Percentiles rank a stretch among this genome's conserved stretches.
Conservation (phyloP, 2,888 invertebrate species). For the Seira musarum region DNA sequence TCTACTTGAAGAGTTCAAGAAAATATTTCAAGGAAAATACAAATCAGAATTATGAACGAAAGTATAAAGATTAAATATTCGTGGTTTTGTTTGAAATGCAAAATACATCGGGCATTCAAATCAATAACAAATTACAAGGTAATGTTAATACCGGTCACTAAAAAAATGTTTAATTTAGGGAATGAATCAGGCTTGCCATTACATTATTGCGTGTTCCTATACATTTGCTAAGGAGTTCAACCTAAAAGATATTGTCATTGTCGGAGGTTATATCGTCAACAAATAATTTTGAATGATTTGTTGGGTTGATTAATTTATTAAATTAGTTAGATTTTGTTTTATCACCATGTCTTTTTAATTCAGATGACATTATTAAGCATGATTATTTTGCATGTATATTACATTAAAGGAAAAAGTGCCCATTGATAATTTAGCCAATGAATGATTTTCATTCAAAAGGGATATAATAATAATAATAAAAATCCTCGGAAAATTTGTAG, state of each 20-base stretch:
- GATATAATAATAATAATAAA: neutral
- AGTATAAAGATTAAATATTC: too few species aligned
- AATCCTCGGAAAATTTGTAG: neutral
- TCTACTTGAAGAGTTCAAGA: neutral
- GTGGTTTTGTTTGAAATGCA: too few species aligned
- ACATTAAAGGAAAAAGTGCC: neutral
- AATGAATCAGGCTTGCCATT: too few species aligned
- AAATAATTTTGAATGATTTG: constrained; percentile 14
- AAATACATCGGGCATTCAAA: too few species aligned
- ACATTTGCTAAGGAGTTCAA: too few species aligned
- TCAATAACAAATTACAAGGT: too few species aligned
- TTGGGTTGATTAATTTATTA: neutral
- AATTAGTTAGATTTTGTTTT: constrained; percentile 3
- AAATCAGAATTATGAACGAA: too few species aligned
- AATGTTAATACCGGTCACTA: too few species aligned
- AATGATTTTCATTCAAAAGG: constrained; percentile 9
- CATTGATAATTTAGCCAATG: constrained; percentile 14
- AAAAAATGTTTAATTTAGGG: too few species aligned
- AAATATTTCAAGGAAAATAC: too few species aligned
- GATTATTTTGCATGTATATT: neutral
- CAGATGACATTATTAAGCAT: constrained; percentile 9
- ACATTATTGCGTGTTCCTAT: too few species aligned
- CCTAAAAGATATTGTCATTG: neutral
- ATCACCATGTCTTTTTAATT: neutral
- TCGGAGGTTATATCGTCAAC: too few species aligned